Evolutionary conservation across 2,113 vertebrate genomes (phyloP).

Genomic region (Notarius quadriscutis): DNA sequence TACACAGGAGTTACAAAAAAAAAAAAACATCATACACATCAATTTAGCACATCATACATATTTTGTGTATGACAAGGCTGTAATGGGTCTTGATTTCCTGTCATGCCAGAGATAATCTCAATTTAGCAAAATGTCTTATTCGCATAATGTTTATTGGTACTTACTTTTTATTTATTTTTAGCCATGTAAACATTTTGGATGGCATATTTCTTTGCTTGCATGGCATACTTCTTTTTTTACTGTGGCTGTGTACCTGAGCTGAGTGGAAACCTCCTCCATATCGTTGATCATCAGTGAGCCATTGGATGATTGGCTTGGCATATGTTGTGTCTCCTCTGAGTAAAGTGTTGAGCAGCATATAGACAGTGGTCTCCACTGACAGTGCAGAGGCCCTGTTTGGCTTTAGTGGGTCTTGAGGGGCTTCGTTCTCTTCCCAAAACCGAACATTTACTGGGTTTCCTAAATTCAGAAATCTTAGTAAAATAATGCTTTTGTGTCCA

Average conservation of each 20-base stretch:
- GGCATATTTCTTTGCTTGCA: background rate
- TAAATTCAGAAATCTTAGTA: conserved; percentile 54
- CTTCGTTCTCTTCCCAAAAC: conserved; percentile 80
- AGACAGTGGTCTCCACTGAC: conserved; percentile 87
- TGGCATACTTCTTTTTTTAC: background rate
- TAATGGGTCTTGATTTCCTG: background rate
- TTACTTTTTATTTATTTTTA: background rate
- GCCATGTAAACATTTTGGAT: background rate
- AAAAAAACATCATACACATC: no score
- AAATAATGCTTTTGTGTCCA: no score
- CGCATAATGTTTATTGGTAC: background rate
- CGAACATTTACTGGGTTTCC: conserved; percentile 74
- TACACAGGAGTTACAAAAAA: no score
- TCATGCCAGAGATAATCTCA: background rate
- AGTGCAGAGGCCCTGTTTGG: conserved; percentile 71
- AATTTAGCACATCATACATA: background rate
- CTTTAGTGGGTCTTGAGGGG: conserved; percentile 46
- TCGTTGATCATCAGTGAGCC: conserved; percentile 89
- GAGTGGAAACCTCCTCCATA: conserved; percentile 85
- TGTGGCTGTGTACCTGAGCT: conserved; percentile 75
- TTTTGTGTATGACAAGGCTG: background rate
- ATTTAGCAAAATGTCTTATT: background rate
- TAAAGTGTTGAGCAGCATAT: conserved; percentile 78
- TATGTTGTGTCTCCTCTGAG: conserved; percentile 74
- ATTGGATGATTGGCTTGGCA: conserved; percentile 79